Evolutionary conservation across 1,140 invertebrate species (phyloP), one percentile per base, ranked within the genome.

Genomic region (Bactericera cockerelli): DNA sequence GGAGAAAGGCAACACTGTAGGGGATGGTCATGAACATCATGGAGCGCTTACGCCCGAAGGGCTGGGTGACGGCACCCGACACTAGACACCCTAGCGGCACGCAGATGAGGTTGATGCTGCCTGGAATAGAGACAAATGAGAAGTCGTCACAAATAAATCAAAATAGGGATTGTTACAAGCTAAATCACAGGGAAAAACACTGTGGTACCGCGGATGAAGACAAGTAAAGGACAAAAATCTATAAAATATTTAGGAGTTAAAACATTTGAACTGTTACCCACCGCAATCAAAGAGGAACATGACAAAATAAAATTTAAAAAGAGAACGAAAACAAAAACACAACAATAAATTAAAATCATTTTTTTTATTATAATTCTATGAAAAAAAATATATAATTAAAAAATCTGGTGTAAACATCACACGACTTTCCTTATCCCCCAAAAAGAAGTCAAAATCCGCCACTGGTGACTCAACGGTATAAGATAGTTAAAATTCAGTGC

Each of bases 1-100:
- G 62, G 2, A 87, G 38, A 83, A 84, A 87, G 1, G 84, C 80
- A 24, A 77, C 67, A 57, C 83, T 70, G 65, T 87, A 87, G 0
- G 85, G 85, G 2, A 86, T 63, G 63, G 82, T 87, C 1, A 80
- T 74, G 1, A 72, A 69, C 33, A 86, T 67, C 85, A 89, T 88
- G 1, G 83, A 76, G 55, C 74, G 71, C 60, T 80, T 77, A 22
- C 86, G 73, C 0, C 86, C 86, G 14, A 85, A 65, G 0, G 78
- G 77, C 54, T 85, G 76, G 0, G 84, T 85, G 0, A 85, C 62
- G 2, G 77, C 67, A 1, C 85, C 86, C 0, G 84, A 87, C 10
- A 81, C 68, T 4, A 86, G 70, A 63, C 85, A 86, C 1, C 86
- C 86, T n/a, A 88, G 54, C 0, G 86, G 85, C 36, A 87, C 84